phyloP scores from a whole-genome alignment of 2,113 vertebrate genomes.

The Pantherophis guttatus region DNA sequence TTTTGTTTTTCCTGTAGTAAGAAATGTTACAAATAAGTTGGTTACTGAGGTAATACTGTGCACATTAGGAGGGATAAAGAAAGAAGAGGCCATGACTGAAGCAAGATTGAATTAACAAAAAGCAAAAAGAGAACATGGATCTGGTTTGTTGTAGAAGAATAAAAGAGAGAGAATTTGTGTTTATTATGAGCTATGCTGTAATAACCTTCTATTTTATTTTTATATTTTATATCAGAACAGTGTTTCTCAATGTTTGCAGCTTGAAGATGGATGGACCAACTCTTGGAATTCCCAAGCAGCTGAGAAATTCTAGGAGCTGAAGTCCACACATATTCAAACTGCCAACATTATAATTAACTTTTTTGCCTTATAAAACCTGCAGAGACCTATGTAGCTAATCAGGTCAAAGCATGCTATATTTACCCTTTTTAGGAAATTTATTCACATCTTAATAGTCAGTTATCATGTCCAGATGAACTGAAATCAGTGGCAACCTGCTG shows the following conservation, averaged over 20 bases:
- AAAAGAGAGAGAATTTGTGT: slow-evolving; percentile 20
- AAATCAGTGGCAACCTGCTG: not conserved
- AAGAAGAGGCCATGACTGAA: slow-evolving; percentile 41
- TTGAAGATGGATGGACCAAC: not conserved
- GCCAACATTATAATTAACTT: not conserved
- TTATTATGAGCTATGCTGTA: not conserved
- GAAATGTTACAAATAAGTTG: slow-evolving; percentile 46
- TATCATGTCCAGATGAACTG: not conserved
- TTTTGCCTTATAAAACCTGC: not conserved
- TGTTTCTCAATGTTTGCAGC: not conserved
- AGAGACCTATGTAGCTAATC: not conserved
- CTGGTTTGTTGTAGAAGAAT: not conserved
- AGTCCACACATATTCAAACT: not conserved
- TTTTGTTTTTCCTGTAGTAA: slow-evolving; percentile 32
- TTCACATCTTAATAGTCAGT: not conserved
- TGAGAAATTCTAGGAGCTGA: not conserved
- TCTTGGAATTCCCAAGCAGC: not conserved
- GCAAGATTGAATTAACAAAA: slow-evolving; percentile 34
- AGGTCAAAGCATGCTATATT: not conserved
- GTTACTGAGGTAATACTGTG: slow-evolving; percentile 42
- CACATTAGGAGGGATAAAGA: slow-evolving; percentile 34
- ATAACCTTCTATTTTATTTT: not conserved
- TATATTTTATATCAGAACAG: not conserved
- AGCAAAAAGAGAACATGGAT: slow-evolving; percentile 47
- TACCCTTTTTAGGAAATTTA: not conserved